These are phyloP conservation scores for Hepsetus odoe DNA, from an alignment of 2,113 vertebrate genomes.

Conservation along the genomic window DNA sequence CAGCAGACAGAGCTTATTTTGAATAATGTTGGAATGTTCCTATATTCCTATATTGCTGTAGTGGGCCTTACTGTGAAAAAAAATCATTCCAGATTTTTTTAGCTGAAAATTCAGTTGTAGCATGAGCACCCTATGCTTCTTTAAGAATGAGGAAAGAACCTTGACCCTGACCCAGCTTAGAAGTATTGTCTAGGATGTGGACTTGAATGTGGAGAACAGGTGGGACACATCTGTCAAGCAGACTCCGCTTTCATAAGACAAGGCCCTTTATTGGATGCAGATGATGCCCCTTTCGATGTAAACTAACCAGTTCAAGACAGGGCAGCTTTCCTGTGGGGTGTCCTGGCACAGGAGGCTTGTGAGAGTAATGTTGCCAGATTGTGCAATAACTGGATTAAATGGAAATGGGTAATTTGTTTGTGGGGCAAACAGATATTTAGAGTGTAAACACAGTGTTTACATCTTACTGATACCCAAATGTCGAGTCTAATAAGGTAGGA, in stretches of 20 bases:
- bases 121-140: slow-evolving; percentile 46
- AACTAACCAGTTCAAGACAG: slow-evolving; percentile 70
- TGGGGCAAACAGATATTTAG: slow-evolving; percentile 47
- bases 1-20: too few species aligned
- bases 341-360: slow-evolving; percentile 62
- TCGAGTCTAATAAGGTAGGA: background rate
- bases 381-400: slow-evolving; percentile 53
- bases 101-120: slow-evolving; percentile 61
- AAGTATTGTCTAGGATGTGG: slow-evolving; percentile 74
- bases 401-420: slow-evolving; percentile 52
- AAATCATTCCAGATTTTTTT: too few species aligned
- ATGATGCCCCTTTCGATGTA: slow-evolving; percentile 77
- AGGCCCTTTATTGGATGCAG: slow-evolving; percentile 76
- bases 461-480: slow-evolving; percentile 37
- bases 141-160: slow-evolving; percentile 68
- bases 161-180: slow-evolving; percentile 68
- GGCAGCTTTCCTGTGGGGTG: slow-evolving; percentile 66
- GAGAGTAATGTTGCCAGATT: slow-evolving; percentile 58
- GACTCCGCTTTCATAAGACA: slow-evolving; percentile 73
- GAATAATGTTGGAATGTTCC: too few species aligned
- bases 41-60: too few species aligned
- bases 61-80: too few species aligned
- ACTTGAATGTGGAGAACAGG: slow-evolving; percentile 65
- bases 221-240: slow-evolving; percentile 78
- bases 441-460: slow-evolving; percentile 5